phyloP scores from a whole-genome alignment of 2,113 vertebrate genomes.

The Podarcis raffonei region DNA sequence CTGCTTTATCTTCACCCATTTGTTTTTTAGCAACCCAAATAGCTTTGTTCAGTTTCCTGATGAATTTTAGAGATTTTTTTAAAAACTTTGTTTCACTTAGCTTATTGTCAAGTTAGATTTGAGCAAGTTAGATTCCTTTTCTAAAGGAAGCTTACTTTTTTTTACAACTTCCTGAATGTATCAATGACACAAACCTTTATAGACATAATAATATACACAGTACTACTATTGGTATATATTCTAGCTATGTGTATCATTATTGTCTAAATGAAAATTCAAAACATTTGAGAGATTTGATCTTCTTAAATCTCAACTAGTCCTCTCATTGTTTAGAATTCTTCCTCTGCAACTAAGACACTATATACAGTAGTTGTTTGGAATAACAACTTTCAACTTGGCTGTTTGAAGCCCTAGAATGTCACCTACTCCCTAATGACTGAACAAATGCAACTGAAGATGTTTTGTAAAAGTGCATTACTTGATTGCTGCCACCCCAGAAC shows the following conservation, averaged over 20 bases:
- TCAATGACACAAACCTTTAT: background rate
- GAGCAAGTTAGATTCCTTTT: background rate
- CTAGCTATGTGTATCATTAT: background rate
- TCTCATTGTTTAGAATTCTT: background rate
- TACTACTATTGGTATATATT: background rate
- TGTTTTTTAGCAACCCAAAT: background rate
- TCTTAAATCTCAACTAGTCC: background rate
- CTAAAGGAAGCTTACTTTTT: background rate
- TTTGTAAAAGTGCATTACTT: background rate
- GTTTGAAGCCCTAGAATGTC: background rate
- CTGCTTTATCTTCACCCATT: background rate
- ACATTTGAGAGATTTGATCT: background rate
- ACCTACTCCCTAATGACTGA: no score
- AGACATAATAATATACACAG: background rate
- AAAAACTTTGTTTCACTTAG: background rate
- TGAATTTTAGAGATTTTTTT: background rate
- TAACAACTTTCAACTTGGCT: background rate
- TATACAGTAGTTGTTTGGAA: background rate
- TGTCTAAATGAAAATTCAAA: background rate
- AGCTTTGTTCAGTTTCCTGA: background rate
- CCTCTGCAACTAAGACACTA: no score
- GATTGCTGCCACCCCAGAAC: background rate
- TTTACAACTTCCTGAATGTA: background rate
- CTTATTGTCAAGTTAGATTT: background rate
- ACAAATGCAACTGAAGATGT: background rate